phyloP scores from a whole-genome alignment of 2,797 vertebrate species.

The Geotrypetes seraphini region DNA sequence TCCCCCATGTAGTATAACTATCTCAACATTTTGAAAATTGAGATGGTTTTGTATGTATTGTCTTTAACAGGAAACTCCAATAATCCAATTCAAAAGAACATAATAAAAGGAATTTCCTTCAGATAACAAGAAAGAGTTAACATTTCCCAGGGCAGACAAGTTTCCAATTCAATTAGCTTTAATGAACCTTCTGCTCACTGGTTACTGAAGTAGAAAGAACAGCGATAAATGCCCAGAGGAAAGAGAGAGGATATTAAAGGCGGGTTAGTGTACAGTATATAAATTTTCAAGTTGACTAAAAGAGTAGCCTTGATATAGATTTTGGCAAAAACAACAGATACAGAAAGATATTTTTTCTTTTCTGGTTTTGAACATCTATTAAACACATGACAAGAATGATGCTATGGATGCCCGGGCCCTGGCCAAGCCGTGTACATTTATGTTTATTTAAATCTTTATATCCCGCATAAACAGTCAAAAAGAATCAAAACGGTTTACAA shows the following conservation, averaged over 20 bases:
- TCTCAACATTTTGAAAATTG: not conserved
- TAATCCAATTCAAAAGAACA: constrained; percentile 24
- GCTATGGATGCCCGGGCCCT: constrained; percentile 1
- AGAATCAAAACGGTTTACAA: no score
- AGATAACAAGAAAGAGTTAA: constrained; percentile 87
- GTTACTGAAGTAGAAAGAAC: constrained; percentile 95
- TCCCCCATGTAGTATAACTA: not conserved
- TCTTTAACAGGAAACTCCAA: constrained; percentile 6
- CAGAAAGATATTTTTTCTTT: not conserved
- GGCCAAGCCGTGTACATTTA: not conserved
- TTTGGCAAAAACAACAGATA: constrained; percentile 45
- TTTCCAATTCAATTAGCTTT: constrained; percentile 99
- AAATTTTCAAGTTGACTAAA: constrained; percentile 85
- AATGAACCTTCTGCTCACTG: constrained; percentile 97
- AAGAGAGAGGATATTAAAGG: constrained; percentile 87
- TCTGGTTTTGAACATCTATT: constrained; percentile 7
- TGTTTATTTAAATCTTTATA: no score
- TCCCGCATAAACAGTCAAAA: no score
- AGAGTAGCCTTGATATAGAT: constrained; percentile 60
- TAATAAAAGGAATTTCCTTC: constrained; percentile 64
- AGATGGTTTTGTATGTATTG: not conserved
- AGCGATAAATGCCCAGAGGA: constrained; percentile 91
- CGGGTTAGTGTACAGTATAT: constrained; percentile 69
- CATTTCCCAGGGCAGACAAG: constrained; percentile 93
- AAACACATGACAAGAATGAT: not conserved